These are phyloP conservation scores for Drosophila athabasca DNA, from an alignment of 1,140 invertebrate genomes.

Conservation along the genomic window DNA sequence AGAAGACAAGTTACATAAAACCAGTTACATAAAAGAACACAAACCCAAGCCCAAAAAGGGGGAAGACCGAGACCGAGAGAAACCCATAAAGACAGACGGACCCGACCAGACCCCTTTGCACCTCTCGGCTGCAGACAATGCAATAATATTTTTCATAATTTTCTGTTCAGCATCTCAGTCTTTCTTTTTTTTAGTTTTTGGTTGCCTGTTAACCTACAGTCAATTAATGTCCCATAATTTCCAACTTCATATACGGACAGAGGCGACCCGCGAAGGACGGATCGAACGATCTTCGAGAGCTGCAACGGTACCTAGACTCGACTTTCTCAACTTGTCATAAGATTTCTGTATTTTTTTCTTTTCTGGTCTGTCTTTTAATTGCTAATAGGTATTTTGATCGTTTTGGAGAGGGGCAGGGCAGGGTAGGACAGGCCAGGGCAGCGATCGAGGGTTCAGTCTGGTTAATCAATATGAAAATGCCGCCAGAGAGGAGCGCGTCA, in stretches of 20 bases:
- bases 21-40: constrained; percentile 69
- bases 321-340: constrained; percentile 69
- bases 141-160: constrained; percentile 82
- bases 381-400: constrained; percentile 80
- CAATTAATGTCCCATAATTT: constrained; percentile 82
- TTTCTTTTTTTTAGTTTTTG: constrained; percentile 8
- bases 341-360: constrained; percentile 15
- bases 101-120: constrained; percentile 24
- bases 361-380: constrained; percentile 57
- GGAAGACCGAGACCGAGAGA: constrained; percentile 19
- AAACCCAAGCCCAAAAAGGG: constrained; percentile 5
- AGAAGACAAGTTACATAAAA: constrained; percentile 66
- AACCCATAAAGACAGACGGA: constrained; percentile 32
- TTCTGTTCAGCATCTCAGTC: constrained; percentile 33
- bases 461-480: constrained; percentile 61
- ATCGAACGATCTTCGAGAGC: constrained; percentile 27
- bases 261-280: not conserved
- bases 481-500: constrained; percentile 63
- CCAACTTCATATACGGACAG: constrained; percentile 35
- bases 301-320: constrained; percentile 36
- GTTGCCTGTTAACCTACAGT: constrained; percentile 54
- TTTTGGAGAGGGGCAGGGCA: constrained; percentile 1
- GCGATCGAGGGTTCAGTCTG: constrained; percentile 22
- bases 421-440: not conserved
- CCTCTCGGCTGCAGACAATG: constrained; percentile 63